Base-by-base conservation (phyloP, 2,797 vertebrate genomes). In the Eptatretus atami region DNA sequence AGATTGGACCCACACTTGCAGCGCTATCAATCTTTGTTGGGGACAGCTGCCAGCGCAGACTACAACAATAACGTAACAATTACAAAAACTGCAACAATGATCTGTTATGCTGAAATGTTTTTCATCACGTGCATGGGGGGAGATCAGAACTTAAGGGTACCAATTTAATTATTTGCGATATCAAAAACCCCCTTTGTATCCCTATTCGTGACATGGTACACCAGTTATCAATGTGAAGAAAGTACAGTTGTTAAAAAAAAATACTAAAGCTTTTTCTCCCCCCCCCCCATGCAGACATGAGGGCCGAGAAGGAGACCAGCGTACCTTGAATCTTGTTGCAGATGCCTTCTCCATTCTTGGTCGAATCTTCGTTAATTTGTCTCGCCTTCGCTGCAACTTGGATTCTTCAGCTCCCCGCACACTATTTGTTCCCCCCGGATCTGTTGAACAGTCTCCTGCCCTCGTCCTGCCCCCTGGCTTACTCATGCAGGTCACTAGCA, bases 1-100 rank as follows among this genome's bases (percentile, higher is more conserved):
- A 72, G 82, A 64, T 80, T 90, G 60, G 80, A 84, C 68, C 85
- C 85, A 8, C 87, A 86, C 70, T 74, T 87, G 68, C 82, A 84
- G 71, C 79, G 82, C 67, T 82, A 81, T 67, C 79, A 82, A 63
- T 79, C 79, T 65, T 80, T 90, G 66, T 72, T 90, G 69, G 81
- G 82, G 44, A 74, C 78, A 0, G 85, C 85, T 12, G 76, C 79
- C 65, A 76, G 73, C 0, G 75, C 79, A 1, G 80, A 82, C 70
- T 88, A 86, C 75, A 83, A 79, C 67, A 83, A 83, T 67, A 78
- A 81, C 1, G 85, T 90, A 77, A 69, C 78, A 8, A 44, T 44
- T 8, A 44, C 31, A 2, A 44, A 44, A 44, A 44, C 31, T 44
- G 6, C 31, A 8, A 4, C 31, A 44, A 44, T 44, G 4, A 44